Evolutionary conservation across 2,113 vertebrate species (phyloP), one percentile per base, ranked within the genome.

Genomic region (Notothenia coriiceps): DNA sequence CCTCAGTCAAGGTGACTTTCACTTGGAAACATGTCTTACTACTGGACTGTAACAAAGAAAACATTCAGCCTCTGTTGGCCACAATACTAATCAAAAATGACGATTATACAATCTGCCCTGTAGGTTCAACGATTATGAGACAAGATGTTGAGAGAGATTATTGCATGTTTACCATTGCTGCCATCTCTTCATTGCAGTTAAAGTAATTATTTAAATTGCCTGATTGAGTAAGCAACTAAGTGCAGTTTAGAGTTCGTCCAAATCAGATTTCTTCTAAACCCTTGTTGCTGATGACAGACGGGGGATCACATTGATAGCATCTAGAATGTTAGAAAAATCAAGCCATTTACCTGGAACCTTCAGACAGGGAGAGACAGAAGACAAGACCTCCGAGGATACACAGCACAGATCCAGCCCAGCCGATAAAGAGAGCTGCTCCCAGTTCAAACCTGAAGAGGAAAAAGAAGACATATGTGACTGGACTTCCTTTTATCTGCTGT

Each of bases 341-440:
- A 70, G 25, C 13, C 4, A 79, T 87, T 64, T 73, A 89, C 94
- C 94, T 95, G 80, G 89, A 88, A 66, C 91, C 89, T 8, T 93
- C 91, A 14, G 93, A 85, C 66, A 95, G 55, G 22, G 95, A 95
- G 56, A 95, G 88, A 47, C 94, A 96, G 80, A 96, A 95, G 49
- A 95, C 33, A 1, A 93, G 82, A 10, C 96, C 96, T 29, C 95
- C 96, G 11, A 95, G 82, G 61, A 95, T 89, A 33, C 92, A 94
- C 22, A 96, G 91, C 56, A 95, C 89, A 6, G 96, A 96, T 55
- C 95, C 96, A 17, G 92, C 88, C 96, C 96, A 96, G 86, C 96
- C 95, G 1, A 96, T 95, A 74, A 96, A 96, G 17, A 96, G 90
- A 2, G 96, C 95, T 0, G 93, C 94, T 40, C 96, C 96, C 22